Evolutionary conservation across 53 echinoderm and acorn worm species (phyloP), one percentile per base, ranked within the genome.

Genomic region (Apostichopus leukothele): DNA sequence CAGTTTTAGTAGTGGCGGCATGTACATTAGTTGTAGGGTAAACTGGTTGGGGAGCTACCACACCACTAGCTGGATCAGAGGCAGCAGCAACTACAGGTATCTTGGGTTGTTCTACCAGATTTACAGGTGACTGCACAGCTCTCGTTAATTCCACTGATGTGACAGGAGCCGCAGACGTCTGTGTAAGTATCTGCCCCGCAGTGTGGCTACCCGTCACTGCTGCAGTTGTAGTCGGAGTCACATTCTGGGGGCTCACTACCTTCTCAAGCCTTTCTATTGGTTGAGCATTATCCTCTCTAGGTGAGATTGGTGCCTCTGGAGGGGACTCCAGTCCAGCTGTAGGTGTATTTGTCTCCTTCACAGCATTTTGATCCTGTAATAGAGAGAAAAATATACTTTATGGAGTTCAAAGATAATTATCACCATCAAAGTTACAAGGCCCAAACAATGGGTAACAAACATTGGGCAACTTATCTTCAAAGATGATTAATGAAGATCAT

Each of bases 41-140:
- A 9, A 92, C 75, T 20, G 92, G 92, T 51, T 90, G 92, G 19
- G 92, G 92, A 71, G 92, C 87, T 14, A 90, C 83, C 19, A 92
- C 86, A 53, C 67, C 74, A 67, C 80, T 78, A 23, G 18, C 54
- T 20, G 60, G 76, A 9, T 74, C 75, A 20, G 50, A 27, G 11
- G 74, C n/a, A 7, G 71, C 14, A 25, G 88, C 50, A 50, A 51
- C 13, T 74, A 87, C 88, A 52, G 88, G 74, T 20, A 75, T 52
- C 59, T 87, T 74, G 7, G 74, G 53, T n/a, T 74, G 74, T 19
- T 87, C 88, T 8, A 75, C 9, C 1, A 87, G 21, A 25, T 53
- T 74, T 5, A 87, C 88, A 53, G 88, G 88, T 9, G 88, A 87
- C 14, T 87, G 88, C 25, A 59, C 12, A 52, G 75, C 57, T 75